Percentiles rank a stretch among this genome's conserved stretches.
phyloP scores from a whole-genome alignment of 2,888 invertebrate species.

The Psococerastis gibbosa region DNA sequence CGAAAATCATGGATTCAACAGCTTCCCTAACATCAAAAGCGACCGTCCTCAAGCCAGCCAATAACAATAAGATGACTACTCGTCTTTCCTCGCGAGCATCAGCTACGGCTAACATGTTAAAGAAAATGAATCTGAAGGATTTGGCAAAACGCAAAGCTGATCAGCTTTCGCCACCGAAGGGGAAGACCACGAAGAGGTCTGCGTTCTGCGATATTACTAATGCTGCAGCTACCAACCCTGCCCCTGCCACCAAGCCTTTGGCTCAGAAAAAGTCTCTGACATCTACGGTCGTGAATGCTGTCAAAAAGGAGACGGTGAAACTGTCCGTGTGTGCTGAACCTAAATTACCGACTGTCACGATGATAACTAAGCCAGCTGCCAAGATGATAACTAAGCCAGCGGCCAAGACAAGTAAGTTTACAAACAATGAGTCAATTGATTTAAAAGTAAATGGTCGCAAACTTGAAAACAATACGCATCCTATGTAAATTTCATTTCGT shows the following conservation, averaged over 20 bases:
- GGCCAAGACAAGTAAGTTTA: too few species aligned
- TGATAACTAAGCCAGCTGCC: slow-evolving; percentile 24
- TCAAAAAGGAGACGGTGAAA: slow-evolving; percentile 18
- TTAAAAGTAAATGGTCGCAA: too few species aligned
- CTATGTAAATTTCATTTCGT: too few species aligned
- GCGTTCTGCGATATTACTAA: slow-evolving; percentile 78
- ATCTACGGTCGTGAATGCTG: too few species aligned
- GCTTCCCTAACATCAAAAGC: background rate
- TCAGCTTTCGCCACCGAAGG: slow-evolving; percentile 38
- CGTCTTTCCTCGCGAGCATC: background rate
- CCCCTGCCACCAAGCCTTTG: slow-evolving; percentile 19
- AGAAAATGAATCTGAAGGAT: background rate
- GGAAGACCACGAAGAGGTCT: slow-evolving; percentile 54
- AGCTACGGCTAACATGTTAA: background rate
- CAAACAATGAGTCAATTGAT: too few species aligned
- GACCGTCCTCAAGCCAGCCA: background rate
- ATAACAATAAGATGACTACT: background rate
- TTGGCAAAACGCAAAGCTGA: slow-evolving; percentile 63
- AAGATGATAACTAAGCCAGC: too few species aligned
- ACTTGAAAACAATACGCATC: too few species aligned
- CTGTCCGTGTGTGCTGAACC: slow-evolving; percentile 26
- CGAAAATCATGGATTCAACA: background rate
- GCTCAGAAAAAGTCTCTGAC: slow-evolving; percentile 16
- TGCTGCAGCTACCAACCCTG: slow-evolving; percentile 22
- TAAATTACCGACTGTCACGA: slow-evolving; percentile 26